phyloP scores from a whole-genome alignment of 2,888 invertebrate genomes.

The Tridacna gigas region DNA sequence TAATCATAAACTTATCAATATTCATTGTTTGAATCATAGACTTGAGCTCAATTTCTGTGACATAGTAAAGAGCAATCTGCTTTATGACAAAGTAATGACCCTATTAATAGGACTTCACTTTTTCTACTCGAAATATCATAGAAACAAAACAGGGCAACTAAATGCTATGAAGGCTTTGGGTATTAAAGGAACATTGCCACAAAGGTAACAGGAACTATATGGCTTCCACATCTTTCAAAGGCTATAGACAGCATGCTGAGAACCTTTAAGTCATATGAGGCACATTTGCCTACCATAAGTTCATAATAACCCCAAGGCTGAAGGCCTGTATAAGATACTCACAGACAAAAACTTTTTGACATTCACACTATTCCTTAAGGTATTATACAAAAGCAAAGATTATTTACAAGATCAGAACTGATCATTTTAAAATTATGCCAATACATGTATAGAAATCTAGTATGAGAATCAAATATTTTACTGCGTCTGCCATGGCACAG shows the following conservation, averaged over 20 bases:
- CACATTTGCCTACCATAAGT: background rate
- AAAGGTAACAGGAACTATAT: background rate
- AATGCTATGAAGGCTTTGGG: background rate
- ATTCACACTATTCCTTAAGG: background rate
- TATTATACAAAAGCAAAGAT: too few relatives aligned
- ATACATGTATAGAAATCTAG: too few relatives aligned
- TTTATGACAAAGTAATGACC: background rate
- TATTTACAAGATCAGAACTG: too few relatives aligned
- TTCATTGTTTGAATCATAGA: too few relatives aligned
- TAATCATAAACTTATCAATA: too few relatives aligned
- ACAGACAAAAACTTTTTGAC: background rate
- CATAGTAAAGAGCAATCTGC: too few relatives aligned
- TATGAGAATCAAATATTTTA: too few relatives aligned
- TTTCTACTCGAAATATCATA: background rate
- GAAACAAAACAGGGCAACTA: background rate
- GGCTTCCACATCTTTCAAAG: background rate
- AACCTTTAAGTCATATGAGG: background rate
- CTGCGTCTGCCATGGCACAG: too few relatives aligned
- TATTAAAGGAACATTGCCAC: background rate
- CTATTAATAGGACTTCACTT: background rate
- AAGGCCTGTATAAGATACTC: background rate
- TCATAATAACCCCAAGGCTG: background rate
- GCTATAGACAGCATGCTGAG: background rate
- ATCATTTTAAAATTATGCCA: too few relatives aligned
- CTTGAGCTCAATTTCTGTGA: too few relatives aligned